phyloP scores from a whole-genome alignment of 2,113 vertebrate species.

The Passer montanus region DNA sequence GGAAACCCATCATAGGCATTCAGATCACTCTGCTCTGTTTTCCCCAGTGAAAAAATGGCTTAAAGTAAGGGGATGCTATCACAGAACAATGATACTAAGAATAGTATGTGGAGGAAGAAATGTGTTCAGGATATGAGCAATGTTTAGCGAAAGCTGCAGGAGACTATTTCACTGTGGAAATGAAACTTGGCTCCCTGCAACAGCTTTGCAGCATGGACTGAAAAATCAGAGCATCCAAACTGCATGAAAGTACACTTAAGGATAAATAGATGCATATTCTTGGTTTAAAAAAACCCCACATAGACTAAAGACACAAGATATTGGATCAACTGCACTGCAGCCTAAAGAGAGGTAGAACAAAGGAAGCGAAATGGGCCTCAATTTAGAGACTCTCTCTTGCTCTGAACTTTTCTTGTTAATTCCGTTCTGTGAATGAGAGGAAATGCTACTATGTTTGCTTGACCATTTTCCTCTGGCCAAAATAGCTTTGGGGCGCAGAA shows the following conservation, averaged over 20 bases:
- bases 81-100: neutral
- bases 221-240: neutral
- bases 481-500: neutral
- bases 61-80: neutral
- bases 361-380: neutral
- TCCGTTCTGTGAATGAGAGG: neutral
- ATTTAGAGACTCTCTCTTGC: neutral
- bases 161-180: accelerated
- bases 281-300: neutral
- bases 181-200: neutral
- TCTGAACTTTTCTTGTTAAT: neutral
- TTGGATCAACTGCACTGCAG: neutral
- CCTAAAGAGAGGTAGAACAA: neutral
- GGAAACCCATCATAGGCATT: neutral
- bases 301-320: neutral
- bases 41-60: neutral
- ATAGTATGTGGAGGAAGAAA: neutral
- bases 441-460: neutral
- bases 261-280: neutral
- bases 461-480: neutral
- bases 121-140: neutral
- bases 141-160: neutral
- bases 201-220: neutral
- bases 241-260: neutral
- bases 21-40: neutral